Evolutionary conservation across 2,797 vertebrate species (phyloP), one percentile per base, ranked within the genome.

Genomic region (Lithobates pipiens): DNA sequence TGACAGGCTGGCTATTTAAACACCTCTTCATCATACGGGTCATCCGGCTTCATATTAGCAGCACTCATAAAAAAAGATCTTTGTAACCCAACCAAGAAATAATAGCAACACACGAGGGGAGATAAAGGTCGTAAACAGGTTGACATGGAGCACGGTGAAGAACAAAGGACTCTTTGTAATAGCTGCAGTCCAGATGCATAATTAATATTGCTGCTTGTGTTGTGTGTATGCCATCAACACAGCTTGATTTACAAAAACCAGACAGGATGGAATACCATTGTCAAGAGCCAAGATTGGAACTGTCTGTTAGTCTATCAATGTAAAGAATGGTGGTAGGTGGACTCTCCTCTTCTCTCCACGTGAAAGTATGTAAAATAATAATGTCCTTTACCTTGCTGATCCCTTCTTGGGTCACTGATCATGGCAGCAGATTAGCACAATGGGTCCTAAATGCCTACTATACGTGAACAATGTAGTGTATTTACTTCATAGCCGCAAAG

Each of bases 121-220:
- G 34, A 65, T 44, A 36, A 61, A 80, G 83, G 83, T 74, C 77
- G 46, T 23, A 79, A 74, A 85, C 76, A 68, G 77, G 68, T 74
- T 85, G 57, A 73, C 70, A 36, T 79, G 57, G 50, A 80, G 65
- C 68, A 69, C 70, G 50, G 65, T 15, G 57, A 23, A 18, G 36
- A 80, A 80, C 77, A 80, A 85, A 72, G 70, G 16, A 25, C 10
- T 34, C 82, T 69, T 77, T 84, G 75, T 84, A 29, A 80, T 73
- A 46, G 42, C 57, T 50, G 77, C 57, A 75, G 65, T 80, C 46
- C 70, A 68, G 69, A 85, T 85, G 77, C 83, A 79, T 85, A 85
- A 85, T 85, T 79, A 85, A 85, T 85, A 80, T 67, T 70, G 44
- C 44, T n/a, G 42, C 69, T 39, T 85, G 76, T 79, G 76, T 85